Evolutionary conservation across 2,113 vertebrate genomes (phyloP), one percentile per base, ranked within the genome.

Genomic region (Mobula birostris): DNA sequence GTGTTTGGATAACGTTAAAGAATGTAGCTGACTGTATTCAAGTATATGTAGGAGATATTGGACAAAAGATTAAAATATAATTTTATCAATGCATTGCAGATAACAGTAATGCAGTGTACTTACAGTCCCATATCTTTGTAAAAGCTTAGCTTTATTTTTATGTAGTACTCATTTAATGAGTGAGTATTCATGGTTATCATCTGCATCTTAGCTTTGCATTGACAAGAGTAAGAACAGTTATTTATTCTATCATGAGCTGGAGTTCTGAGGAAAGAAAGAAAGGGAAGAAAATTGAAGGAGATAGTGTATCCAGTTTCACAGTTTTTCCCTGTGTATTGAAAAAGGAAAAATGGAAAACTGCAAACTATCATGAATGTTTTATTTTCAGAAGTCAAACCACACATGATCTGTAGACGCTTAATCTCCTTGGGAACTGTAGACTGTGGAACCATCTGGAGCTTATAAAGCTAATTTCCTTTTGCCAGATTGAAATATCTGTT

Each of bases 371-470:
- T 56, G 5, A 11, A 63, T 93, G 70, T 76, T 82, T 82, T 40
- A 36, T 82, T 74, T 74, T 76, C 70, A 93, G 91, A 56, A 93
- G 68, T 76, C 11, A 74, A 21, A 40, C 40, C 91, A 74, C 68
- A 72, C 70, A 40, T 72, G 5, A 66, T 66, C n/a, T 90, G 14
- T 15, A n/a, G 29, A 66, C 61, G n/a, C 40, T 93, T 74, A 24
- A 93, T 74, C 32, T 93, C 24, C 74, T 74, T 56, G 91, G 68
- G 70, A 93, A 56, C 68, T 24, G 9, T 56, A 74, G 36, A 93
- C 32, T 93, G 7, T 78, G 77, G 87, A 94, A 95, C n/a, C 83
- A 94, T 96, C 95, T 95, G 78, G 95, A 74, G 95, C 95, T 95
- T 9, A 2, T 95, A 94, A 95, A 74, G 40, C 94, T 94, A 58